Evolutionary conservation across 2,113 vertebrate species (phyloP).

Genomic region (Athene cunicularia): DNA sequence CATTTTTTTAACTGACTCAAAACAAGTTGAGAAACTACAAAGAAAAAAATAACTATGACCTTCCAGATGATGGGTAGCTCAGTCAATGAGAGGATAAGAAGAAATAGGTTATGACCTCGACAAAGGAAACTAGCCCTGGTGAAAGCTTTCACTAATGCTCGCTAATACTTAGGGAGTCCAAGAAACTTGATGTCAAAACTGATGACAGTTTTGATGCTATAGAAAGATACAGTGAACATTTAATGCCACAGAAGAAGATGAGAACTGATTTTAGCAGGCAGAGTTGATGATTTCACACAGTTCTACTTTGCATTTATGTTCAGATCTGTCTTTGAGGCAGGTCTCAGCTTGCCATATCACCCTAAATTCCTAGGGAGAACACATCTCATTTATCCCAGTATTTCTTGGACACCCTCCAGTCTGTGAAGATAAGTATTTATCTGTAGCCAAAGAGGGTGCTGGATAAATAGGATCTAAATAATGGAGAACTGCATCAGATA

Average conservation of each 20-base stretch:
- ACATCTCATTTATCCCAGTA: background rate
- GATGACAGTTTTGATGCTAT: constrained; percentile 4
- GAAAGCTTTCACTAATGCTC: constrained; percentile 39
- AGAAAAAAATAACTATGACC: constrained; percentile 20
- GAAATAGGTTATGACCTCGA: constrained; percentile 20
- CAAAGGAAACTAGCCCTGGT: background rate
- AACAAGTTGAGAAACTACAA: constrained; percentile 18
- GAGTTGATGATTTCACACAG: background rate
- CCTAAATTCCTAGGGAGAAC: background rate
- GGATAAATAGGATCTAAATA: background rate
- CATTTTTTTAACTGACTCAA: background rate
- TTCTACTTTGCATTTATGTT: background rate
- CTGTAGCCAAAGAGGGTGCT: background rate
- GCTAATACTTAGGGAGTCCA: background rate
- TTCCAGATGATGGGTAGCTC: background rate
- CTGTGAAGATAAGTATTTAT: background rate
- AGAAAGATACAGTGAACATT: background rate
- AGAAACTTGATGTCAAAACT: constrained; percentile 15
- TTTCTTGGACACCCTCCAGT: background rate
- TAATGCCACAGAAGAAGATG: background rate
- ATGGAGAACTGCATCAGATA: background rate
- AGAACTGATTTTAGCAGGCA: background rate
- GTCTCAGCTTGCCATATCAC: background rate
- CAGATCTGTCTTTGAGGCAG: background rate
- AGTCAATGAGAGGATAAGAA: constrained; percentile 15